These are phyloP conservation scores for Motacilla tschutschensis DNA, from an alignment of 2,113 vertebrate species.

Conservation along the genomic window DNA sequence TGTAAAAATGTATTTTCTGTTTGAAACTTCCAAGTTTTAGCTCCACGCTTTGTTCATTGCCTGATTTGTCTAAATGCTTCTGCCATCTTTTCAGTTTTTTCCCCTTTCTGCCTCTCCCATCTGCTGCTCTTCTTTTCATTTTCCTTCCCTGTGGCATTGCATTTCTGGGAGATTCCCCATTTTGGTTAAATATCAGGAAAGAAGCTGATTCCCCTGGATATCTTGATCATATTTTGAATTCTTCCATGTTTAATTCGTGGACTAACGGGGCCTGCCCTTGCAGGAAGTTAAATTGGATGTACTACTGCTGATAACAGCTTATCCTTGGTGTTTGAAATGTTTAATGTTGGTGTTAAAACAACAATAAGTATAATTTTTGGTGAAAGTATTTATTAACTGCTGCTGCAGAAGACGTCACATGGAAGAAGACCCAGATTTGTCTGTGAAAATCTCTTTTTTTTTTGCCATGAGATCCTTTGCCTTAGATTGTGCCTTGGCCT, in stretches of 20 bases:
- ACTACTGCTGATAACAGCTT: background rate
- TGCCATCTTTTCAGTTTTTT: background rate
- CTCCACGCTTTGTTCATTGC: fast-evolving
- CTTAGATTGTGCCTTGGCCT: background rate
- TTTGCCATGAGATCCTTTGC: background rate
- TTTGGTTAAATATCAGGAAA: background rate
- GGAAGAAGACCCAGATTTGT: background rate
- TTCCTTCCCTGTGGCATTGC: background rate
- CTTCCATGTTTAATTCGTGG: background rate
- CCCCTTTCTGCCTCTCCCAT: background rate
- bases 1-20: background rate
- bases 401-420: background rate
- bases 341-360: background rate
- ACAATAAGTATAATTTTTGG: background rate
- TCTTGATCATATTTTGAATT: background rate
- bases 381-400: background rate
- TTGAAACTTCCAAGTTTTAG: background rate
- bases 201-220: background rate
- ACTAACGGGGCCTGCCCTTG: background rate
- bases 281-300: background rate
- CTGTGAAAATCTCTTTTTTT: background rate
- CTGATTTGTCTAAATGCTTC: background rate
- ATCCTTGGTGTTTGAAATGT: background rate
- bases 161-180: background rate
- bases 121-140: background rate